Percentiles rank a stretch among this genome's conserved stretches.
Evolutionary conservation across 2,888 invertebrate genomes (phyloP).

Genomic region (Hypercompe scribonia): DNA sequence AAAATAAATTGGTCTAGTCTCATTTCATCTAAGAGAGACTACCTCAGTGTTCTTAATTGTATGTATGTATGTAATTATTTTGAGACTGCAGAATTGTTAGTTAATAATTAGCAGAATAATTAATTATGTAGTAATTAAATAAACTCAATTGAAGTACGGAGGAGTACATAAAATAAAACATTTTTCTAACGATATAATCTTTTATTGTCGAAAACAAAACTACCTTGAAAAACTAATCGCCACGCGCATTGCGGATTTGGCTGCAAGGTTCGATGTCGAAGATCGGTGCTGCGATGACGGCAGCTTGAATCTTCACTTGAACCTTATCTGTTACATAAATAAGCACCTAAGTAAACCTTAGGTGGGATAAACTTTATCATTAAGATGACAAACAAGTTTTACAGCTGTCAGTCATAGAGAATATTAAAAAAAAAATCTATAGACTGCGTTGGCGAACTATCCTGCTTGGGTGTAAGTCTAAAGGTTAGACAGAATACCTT

Average conservation of each 20-base stretch:
- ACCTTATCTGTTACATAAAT: constrained; percentile 65
- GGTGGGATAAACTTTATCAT: too few species aligned
- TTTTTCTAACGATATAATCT: constrained; percentile 75
- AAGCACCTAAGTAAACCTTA: not conserved
- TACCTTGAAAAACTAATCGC: constrained; percentile 51
- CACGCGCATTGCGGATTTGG: constrained; percentile 66
- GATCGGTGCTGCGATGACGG: constrained; percentile 73
- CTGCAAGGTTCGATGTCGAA: constrained; percentile 69
- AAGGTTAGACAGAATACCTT: too few species aligned
- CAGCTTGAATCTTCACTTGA: constrained; percentile 75
- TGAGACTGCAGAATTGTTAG: constrained; percentile 86
- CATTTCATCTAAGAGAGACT: constrained; percentile 69
- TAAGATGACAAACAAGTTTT: too few species aligned
- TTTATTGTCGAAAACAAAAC: constrained; percentile 53
- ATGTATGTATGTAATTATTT: constrained; percentile 82
- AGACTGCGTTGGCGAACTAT: too few species aligned
- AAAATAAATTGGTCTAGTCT: constrained; percentile 64
- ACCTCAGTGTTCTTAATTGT: constrained; percentile 79
- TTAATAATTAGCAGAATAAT: constrained; percentile 80
- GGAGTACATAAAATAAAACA: constrained; percentile 82
- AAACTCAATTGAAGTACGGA: constrained; percentile 77
- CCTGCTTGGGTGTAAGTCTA: too few species aligned
- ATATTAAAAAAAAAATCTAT: too few species aligned
- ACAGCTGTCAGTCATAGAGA: too few species aligned
- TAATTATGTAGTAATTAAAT: constrained; percentile 80